Conservation (phyloP, 2,888 invertebrate species). For the Scaptomyza cyrtandrae region DNA sequence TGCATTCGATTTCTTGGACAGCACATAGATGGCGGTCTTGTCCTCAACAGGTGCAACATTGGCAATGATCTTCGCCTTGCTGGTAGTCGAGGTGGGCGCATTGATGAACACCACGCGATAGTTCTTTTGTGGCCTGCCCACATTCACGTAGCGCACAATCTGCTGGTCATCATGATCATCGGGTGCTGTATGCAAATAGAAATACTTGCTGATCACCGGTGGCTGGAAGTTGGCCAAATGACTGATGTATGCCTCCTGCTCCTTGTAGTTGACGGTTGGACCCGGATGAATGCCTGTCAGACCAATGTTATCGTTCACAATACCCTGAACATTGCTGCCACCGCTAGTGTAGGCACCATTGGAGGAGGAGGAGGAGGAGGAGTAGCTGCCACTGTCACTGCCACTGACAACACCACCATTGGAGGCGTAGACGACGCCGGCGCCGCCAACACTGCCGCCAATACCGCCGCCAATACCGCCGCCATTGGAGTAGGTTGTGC, state of each 20-base stretch:
- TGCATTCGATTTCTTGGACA: slow-evolving; percentile 81
- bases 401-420: slow-evolving; percentile 21
- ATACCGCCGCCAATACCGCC: slow-evolving; percentile 18
- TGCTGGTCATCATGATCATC: slow-evolving; percentile 82
- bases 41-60: slow-evolving; percentile 82
- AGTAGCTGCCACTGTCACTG: slow-evolving; percentile 32
- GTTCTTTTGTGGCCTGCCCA: slow-evolving; percentile 81
- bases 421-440: slow-evolving; percentile 33
- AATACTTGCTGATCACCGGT: slow-evolving; percentile 81
- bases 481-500: slow-evolving; percentile 25
- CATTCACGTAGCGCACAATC: slow-evolving; percentile 80
- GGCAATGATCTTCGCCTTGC: slow-evolving; percentile 81
- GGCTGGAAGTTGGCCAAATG: slow-evolving; percentile 72
- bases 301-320: slow-evolving; percentile 51
- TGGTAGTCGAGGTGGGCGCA: slow-evolving; percentile 78
- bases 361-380: neutral
- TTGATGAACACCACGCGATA: slow-evolving; percentile 84
- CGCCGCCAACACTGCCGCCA: slow-evolving; percentile 14
- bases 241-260: slow-evolving; percentile 66
- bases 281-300: slow-evolving; percentile 57
- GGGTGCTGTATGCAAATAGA: slow-evolving; percentile 83
- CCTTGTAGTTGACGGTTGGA: slow-evolving; percentile 63
- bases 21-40: slow-evolving; percentile 83
- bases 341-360: neutral
- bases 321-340: slow-evolving; percentile 1